Conservation (phyloP, 2,797 vertebrate species). For the Eidolon dupreanum region DNA sequence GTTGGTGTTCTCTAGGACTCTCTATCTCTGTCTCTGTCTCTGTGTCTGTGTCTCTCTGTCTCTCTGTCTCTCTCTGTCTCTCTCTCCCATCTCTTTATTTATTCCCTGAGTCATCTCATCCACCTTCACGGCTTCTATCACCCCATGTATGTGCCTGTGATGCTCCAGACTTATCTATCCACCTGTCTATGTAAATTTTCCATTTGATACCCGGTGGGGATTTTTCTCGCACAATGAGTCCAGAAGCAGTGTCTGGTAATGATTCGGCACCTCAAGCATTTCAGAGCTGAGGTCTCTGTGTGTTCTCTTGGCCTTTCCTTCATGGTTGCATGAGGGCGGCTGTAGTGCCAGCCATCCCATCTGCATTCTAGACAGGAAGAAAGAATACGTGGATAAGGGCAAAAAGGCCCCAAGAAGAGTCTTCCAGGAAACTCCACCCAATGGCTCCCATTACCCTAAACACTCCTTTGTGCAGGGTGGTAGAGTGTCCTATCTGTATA, state of each 20-base stretch:
- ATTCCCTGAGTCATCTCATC: neutral
- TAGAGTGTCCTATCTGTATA: neutral
- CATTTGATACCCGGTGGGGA: neutral
- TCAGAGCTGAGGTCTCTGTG: neutral
- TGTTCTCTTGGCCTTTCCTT: conserved; percentile 6
- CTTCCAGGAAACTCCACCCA: neutral
- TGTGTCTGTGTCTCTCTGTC: neutral
- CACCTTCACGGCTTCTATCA: neutral
- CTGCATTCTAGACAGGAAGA: conserved; percentile 18
- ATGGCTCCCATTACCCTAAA: neutral
- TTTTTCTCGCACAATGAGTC: neutral
- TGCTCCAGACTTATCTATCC: neutral
- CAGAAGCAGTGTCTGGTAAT: neutral
- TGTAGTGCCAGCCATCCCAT: neutral
- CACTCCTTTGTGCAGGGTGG: too few relatives aligned
- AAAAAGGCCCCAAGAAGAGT: neutral
- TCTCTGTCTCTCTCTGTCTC: neutral
- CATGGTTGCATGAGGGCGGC: neutral
- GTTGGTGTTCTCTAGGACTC: neutral
- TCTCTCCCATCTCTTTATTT: neutral
- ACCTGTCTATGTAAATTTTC: neutral
- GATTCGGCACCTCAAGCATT: neutral
- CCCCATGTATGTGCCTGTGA: neutral
- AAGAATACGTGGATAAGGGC: neutral
- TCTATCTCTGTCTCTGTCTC: neutral